These are phyloP conservation scores for Macaca fascicularis DNA, from an alignment of 2,113 vertebrate species.

Conservation along the genomic window DNA sequence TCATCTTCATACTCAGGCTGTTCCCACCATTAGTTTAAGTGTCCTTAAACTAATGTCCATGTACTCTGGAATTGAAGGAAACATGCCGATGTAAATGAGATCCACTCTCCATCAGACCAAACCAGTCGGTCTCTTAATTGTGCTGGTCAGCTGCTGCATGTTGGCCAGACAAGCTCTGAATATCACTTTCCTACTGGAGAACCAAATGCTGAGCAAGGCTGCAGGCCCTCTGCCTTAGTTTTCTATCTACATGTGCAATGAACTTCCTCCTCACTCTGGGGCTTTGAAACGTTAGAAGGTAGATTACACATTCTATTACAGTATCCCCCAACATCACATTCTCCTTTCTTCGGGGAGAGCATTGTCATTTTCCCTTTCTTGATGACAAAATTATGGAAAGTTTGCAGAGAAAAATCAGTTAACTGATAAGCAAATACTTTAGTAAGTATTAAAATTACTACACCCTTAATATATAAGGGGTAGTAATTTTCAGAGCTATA, in stretches of 20 bases:
- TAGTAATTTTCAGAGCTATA: too few species aligned
- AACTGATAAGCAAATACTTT: slow-evolving; percentile 5
- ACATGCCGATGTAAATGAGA: neutral
- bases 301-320: neutral
- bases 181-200: neutral
- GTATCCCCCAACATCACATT: neutral
- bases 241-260: neutral
- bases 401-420: neutral
- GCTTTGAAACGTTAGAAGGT: neutral
- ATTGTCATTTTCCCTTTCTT: neutral
- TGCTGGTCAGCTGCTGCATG: neutral
- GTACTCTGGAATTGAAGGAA: neutral
- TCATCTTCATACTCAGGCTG: neutral
- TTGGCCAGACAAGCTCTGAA: neutral
- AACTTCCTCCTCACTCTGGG: neutral
- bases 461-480: neutral
- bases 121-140: neutral
- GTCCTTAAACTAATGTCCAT: neutral
- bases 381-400: neutral
- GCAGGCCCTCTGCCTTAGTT: neutral
- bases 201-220: neutral
- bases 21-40: neutral
- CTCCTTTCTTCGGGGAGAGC: neutral
- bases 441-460: neutral
- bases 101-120: neutral